Evolutionary conservation across 2,797 vertebrate genomes (phyloP), one percentile per base, ranked within the genome.

Genomic region (Acanthis flammea): DNA sequence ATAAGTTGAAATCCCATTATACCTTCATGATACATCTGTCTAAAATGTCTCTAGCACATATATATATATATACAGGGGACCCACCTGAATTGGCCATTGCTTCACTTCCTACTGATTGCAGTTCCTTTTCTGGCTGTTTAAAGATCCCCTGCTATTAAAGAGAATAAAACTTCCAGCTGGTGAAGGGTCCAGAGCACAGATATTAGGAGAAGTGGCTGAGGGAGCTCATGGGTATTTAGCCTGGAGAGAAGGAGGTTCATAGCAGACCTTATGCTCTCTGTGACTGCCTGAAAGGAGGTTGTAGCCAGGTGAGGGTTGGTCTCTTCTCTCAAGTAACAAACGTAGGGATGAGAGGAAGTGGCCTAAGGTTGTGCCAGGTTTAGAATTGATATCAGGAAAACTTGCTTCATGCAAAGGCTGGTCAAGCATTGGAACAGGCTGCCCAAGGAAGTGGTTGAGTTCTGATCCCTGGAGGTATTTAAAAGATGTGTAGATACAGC

Each of bases 201-300:
- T 68, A 9, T 42, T 42, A n/a, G 14, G 23, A 68, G 48, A 31
- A 61, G 15, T 10, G 9, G 9, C 16, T 65, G 44, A 51, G 19
- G 37, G 23, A 79, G 6, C 7, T 57, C 21, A 13, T 23, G 19
- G 16, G 6, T 50, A 19, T 51, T 79, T 33, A 50, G 13, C 12
- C 12, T 47, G 41, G 30, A 81, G 77, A 48, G 74, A 42, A 68
- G 27, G 12, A 80, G 55, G 22, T 12, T 47, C 27, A 47, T 0
- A 0, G 31, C 22, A 62, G 19, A 50, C 9, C 10, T 66, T 17
- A 31, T 0, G 0, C 11, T 41, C 9, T 27, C 54, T 31, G 11
- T 9, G 33, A 10, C 23, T 42, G 9, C 54, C 55, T 68, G 44
- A 54, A 67, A 37, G 31, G 16, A n/a, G 6, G 48, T 10, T 16